Evolutionary conservation across 1,140 invertebrate species (phyloP), one percentile per base, ranked within the genome.

Genomic region (Drosophila arizonae): DNA sequence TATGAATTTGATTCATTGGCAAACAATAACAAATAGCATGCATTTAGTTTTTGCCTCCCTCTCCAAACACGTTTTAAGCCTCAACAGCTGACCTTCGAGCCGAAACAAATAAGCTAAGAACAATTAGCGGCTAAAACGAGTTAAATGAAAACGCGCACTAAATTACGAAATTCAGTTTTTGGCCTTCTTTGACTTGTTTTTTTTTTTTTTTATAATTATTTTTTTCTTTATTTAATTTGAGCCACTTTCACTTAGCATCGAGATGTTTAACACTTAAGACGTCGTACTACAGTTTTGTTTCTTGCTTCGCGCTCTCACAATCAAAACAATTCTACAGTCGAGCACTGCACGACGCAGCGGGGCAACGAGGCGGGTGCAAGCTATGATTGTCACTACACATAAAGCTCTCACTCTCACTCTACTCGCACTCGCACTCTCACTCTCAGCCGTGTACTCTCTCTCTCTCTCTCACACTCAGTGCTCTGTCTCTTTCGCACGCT

Each of bases 161-260:
- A 33, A 2, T 9, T 36, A 21, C 9, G 24, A 54, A 28, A 73
- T 56, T 24, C 48, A 64, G 24, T 8, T 3, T 62, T 50, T 8
- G 43, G 43, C 17, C n/a, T 46, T 60, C 51, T 50, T 63, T 56
- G 33, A 62, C 3, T 24, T 24, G 17, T 65, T 50, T 56, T 17
- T 33, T 81, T 62, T 72, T 77, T 55, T 67, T 24, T 24, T 1
- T 21, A 21, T 24, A 24, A 17, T 17, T 66, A 28, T 66, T 48
- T 62, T 64, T 51, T 56, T 56, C 51, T 30, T 8, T 39, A 9
- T 36, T 62, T 79, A 10, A 9, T 36, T 15, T 66, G 33, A 28
- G 6, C 13, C 81, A 85, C 81, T 80, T 84, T 85, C 77, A 74
- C 77, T 77, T 58, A 33, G 26, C 51, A 46, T 46, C 17, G 11